These are phyloP conservation scores for Psilanteris sp. DNA, from an alignment of 1,140 invertebrate genomes.

Conservation along the genomic window DNA sequence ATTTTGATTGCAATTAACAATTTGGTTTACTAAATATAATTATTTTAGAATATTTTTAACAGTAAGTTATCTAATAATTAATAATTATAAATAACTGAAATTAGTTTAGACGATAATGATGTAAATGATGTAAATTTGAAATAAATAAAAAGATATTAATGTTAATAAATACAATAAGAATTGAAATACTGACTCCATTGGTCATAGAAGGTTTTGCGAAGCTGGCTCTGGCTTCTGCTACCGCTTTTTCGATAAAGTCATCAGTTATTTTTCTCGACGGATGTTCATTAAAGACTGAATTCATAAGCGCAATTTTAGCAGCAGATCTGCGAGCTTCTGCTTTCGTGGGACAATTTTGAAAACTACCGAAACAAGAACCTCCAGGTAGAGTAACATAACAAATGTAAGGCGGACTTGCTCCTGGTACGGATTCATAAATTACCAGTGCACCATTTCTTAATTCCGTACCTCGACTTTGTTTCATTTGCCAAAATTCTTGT, in stretches of 20 bases:
- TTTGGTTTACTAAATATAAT: too few species aligned
- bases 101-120: too few species aligned
- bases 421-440: constrained; percentile 96
- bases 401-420: constrained; percentile 93
- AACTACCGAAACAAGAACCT: constrained; percentile 96
- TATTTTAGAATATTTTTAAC: too few species aligned
- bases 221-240: constrained; percentile 89
- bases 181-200: constrained; percentile 69
- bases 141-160: too few species aligned
- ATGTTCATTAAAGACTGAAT: constrained; percentile 98
- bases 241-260: constrained; percentile 96
- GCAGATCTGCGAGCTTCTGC: constrained; percentile 95
- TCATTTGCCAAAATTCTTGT: constrained; percentile 99
- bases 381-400: constrained; percentile 97
- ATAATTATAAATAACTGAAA: too few species aligned
- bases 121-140: too few species aligned
- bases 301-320: constrained; percentile 97
- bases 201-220: constrained; percentile 79
- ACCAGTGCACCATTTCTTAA: constrained; percentile 94
- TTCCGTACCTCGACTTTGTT: constrained; percentile 91
- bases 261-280: constrained; percentile 95
- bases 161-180: too few species aligned
- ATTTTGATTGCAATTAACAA: too few species aligned
- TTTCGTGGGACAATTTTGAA: constrained; percentile 96
- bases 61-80: too few species aligned